These are phyloP conservation scores for Nymphicus hollandicus DNA, from an alignment of 2,113 vertebrate genomes.

Conservation along the genomic window DNA sequence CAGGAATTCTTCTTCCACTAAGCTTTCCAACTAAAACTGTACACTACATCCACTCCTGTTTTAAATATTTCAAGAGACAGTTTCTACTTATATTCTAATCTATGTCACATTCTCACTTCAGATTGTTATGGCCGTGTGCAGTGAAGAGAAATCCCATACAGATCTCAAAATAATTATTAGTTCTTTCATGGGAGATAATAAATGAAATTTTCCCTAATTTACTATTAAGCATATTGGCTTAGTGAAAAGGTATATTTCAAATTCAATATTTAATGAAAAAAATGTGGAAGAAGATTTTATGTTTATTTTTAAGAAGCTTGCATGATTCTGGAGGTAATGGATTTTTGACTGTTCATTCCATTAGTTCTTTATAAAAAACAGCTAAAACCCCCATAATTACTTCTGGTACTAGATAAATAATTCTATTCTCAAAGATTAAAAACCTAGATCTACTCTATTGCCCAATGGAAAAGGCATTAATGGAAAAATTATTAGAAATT, in stretches of 20 bases:
- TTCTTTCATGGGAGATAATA: neutral
- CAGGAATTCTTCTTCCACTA: neutral
- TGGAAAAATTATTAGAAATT: neutral
- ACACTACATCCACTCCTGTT: neutral
- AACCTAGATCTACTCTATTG: neutral
- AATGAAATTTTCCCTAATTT: neutral
- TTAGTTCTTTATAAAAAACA: neutral
- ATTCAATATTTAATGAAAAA: neutral
- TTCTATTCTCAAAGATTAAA: neutral
- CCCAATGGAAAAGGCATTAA: neutral
- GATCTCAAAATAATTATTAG: neutral
- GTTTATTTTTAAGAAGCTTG: neutral
- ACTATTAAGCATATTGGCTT: neutral
- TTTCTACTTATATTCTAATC: neutral
- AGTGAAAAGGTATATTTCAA: neutral
- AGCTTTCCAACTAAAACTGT: neutral
- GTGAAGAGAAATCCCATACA: neutral
- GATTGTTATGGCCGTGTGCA: neutral
- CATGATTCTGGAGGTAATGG: neutral
- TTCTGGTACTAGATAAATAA: neutral
- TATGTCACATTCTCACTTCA: neutral
- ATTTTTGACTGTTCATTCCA: neutral
- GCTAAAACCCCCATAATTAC: fast-evolving
- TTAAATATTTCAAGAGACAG: neutral
- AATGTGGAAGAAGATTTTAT: neutral